Evolutionary conservation across 2,797 vertebrate species (phyloP).

Genomic region (Eulemur mongoz): DNA sequence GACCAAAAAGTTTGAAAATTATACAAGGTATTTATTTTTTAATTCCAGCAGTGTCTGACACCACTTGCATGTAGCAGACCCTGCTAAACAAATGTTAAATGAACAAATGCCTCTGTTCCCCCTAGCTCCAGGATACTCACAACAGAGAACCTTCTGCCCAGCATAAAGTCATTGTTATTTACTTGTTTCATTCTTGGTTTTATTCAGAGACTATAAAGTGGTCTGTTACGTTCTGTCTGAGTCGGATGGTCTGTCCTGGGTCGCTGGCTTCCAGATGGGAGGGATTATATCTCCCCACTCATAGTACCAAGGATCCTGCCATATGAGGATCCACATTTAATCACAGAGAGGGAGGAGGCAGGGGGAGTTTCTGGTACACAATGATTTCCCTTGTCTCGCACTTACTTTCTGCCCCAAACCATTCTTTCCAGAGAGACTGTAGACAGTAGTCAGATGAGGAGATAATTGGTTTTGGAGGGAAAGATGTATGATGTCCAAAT

Average conservation of each 20-base stretch:
- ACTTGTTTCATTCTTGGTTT: neutral
- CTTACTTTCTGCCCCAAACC: neutral
- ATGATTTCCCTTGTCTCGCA: neutral
- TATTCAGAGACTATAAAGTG: neutral
- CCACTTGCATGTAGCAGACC: neutral
- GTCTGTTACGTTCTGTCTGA: neutral
- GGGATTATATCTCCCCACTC: neutral
- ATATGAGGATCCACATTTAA: neutral
- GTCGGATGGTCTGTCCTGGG: neutral
- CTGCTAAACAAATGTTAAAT: neutral
- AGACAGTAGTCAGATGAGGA: neutral
- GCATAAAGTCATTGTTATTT: neutral
- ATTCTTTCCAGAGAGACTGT: conserved; percentile 21
- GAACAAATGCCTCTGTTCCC: neutral
- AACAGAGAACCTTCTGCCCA: neutral
- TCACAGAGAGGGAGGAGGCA: neutral
- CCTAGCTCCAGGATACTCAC: neutral
- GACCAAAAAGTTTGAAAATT: neutral
- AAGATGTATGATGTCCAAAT: neutral
- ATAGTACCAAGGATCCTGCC: neutral
- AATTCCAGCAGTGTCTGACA: neutral
- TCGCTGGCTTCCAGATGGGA: neutral
- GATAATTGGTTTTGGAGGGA: neutral
- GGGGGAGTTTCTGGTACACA: neutral
- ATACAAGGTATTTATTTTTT: neutral